Evolutionary conservation across 2,888 invertebrate species (phyloP), one percentile per base, ranked within the genome.

Genomic region (Athrips mouffetella): DNA sequence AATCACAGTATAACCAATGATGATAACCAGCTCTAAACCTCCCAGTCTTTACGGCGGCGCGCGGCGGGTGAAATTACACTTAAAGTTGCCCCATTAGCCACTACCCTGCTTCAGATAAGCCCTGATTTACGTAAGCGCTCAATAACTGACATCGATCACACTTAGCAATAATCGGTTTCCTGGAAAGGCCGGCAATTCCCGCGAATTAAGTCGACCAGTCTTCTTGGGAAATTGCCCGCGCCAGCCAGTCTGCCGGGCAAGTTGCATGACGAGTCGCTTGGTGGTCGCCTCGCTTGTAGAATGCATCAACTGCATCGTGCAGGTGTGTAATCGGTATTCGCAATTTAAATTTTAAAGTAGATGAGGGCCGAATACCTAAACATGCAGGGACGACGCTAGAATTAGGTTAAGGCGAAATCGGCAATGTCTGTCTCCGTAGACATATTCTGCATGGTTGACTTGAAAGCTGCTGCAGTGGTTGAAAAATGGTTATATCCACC

Each of bases 371-470:
- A 37, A 37, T 37, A 45, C 49, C 48, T 51, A 47, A 52, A 50
- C 48, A 18, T 35, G 10, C 18, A 18, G 35, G 48, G 56, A 35
- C n/a, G n/a, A n/a, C n/a, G n/a, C 33, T 41, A 20, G 51, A 53
- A 58, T 63, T 57, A 57, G 53, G 55, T 56, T 59, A 63, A 51
- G 48, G 50, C 48, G 62, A 62, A 62, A 64, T 35, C 53, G 52
- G 51, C 53, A 15, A 31, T 31, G 31, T 5, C 15, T 31, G 31
- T 31, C 15, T 6, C 31, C 13, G 7, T 31, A 11, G n/a, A n/a
- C n/a, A n/a, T n/a, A n/a, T n/a, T n/a, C n/a, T n/a, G n/a, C n/a
- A n/a, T n/a, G n/a, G n/a, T n/a, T n/a, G n/a, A n/a, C n/a, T n/a
- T n/a, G n/a, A n/a, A n/a, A n/a, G n/a, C n/a, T n/a, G n/a, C n/a